A percentile compares a stretch with the other conserved stretches of the same genome.
Evolutionary conservation across 1,140 invertebrate genomes (phyloP).

Genomic region (Pissodes strobi): DNA sequence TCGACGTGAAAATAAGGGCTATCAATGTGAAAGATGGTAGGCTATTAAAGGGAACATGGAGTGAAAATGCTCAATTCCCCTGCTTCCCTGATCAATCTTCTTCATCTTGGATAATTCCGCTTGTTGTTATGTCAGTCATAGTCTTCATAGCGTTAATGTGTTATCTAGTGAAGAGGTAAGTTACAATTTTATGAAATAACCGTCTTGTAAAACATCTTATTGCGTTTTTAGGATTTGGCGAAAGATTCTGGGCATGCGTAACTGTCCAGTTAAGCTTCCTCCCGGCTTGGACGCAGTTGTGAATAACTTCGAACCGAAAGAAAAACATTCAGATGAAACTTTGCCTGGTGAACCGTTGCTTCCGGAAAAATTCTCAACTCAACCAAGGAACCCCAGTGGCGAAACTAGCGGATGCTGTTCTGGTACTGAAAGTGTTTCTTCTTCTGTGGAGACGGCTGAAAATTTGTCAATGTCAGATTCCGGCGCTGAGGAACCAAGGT

Average conservation of each 20-base stretch:
- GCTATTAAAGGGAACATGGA: conserved; percentile 58
- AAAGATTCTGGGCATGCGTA: conserved; percentile 53
- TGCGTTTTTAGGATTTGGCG: conserved; percentile 6
- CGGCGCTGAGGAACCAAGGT: conserved; percentile 45
- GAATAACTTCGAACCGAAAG: conserved; percentile 23
- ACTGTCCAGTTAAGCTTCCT: conserved; percentile 63
- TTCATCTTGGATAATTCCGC: not conserved
- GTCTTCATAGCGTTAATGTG: conserved; percentile 47
- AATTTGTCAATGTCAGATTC: conserved; percentile 57
- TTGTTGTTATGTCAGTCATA: conserved; percentile 47
- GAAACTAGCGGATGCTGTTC: conserved; percentile 64
- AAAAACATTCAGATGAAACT: conserved; percentile 34
- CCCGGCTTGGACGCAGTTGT: conserved; percentile 57
- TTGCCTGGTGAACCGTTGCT: conserved; percentile 44
- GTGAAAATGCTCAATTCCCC: conserved; percentile 46
- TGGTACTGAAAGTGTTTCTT: conserved; percentile 63
- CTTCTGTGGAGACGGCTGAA: conserved; percentile 61
- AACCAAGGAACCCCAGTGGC: conserved; percentile 54
- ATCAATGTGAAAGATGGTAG: conserved; percentile 41
- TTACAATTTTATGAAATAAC: not conserved
- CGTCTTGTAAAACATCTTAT: no score
- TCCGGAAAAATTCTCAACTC: conserved; percentile 57
- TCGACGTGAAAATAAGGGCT: conserved; percentile 45
- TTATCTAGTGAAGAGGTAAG: conserved; percentile 56
- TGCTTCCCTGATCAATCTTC: conserved; percentile 16